Conservation (phyloP, 2,113 vertebrate genomes). For the Arizona elegans region DNA sequence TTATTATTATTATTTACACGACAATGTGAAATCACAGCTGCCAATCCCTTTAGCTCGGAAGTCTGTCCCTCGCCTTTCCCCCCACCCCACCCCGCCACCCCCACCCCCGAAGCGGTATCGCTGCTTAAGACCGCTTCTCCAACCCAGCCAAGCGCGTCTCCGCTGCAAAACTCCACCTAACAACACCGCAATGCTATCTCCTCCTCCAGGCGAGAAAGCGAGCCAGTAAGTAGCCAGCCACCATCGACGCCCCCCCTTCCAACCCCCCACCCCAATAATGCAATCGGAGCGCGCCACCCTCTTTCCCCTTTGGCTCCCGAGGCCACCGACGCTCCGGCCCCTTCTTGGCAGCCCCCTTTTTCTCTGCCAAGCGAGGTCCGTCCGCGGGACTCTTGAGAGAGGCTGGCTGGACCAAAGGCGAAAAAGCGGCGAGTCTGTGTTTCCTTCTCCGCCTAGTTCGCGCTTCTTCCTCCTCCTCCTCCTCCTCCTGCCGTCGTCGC, state of each 20-base stretch:
- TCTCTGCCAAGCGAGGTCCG: slow-evolving; percentile 12
- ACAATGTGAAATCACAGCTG: not conserved
- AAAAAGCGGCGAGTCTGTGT: slow-evolving; percentile 43
- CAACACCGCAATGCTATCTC: slow-evolving; percentile 48
- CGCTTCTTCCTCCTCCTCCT: not conserved
- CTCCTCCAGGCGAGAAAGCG: slow-evolving; percentile 43
- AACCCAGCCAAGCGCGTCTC: slow-evolving; percentile 67
- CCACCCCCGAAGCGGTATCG: slow-evolving; percentile 16
- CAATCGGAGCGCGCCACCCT: slow-evolving; percentile 2
- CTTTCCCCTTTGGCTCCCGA: not conserved
- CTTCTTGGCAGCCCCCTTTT: slow-evolving; percentile 4
- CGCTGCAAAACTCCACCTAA: slow-evolving; percentile 66
- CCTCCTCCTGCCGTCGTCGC: slow-evolving; percentile 31
- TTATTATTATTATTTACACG: not conserved
- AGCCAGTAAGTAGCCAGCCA: slow-evolving; percentile 68
- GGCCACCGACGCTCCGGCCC: not conserved
- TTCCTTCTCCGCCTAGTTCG: not conserved
- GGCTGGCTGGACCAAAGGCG: slow-evolving; percentile 33
- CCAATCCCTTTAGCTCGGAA: not conserved
- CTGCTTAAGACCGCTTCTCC: slow-evolving; percentile 28
- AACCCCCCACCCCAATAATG: not conserved
- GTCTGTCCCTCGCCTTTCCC: not conserved
- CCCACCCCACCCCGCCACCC: no score
- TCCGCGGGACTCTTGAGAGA: slow-evolving; percentile 19
- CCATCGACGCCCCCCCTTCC: not conserved